Evolutionary conservation across 2,888 invertebrate species (phyloP).

Genomic region (Tridacna gigas): DNA sequence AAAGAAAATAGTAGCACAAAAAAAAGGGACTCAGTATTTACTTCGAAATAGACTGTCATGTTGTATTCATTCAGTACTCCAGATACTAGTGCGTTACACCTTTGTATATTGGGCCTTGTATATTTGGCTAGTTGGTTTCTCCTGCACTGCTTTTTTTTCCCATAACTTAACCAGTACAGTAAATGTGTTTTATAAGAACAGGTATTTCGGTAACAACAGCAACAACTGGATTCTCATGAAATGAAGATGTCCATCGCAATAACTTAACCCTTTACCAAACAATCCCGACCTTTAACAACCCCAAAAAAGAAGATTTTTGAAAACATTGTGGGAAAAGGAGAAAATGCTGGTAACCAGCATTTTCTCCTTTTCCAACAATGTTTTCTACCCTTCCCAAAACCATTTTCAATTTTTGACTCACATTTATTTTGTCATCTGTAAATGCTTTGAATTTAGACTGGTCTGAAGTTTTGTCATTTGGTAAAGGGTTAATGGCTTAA

Average conservation of each 20-base stretch:
- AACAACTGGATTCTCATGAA: neutral
- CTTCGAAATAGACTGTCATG: too few relatives aligned
- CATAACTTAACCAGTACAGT: neutral
- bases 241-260: neutral
- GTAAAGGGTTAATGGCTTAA: neutral
- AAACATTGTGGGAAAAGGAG: conserved; percentile 1
- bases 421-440: too few relatives aligned
- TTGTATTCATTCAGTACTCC: too few relatives aligned
- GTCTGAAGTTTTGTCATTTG: neutral
- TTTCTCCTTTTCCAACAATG: neutral
- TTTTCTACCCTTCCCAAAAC: neutral
- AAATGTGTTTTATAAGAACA: neutral
- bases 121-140: too few relatives aligned
- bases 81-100: too few relatives aligned
- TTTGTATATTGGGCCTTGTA: too few relatives aligned
- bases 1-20: too few relatives aligned
- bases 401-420: neutral
- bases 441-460: neutral
- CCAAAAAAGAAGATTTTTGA: neutral
- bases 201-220: neutral
- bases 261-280: neutral
- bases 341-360: too few relatives aligned
- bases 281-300: neutral
- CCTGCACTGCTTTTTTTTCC: neutral
- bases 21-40: too few relatives aligned